Conservation (phyloP, 2,888 invertebrate species). For the Tipula vernalis region DNA sequence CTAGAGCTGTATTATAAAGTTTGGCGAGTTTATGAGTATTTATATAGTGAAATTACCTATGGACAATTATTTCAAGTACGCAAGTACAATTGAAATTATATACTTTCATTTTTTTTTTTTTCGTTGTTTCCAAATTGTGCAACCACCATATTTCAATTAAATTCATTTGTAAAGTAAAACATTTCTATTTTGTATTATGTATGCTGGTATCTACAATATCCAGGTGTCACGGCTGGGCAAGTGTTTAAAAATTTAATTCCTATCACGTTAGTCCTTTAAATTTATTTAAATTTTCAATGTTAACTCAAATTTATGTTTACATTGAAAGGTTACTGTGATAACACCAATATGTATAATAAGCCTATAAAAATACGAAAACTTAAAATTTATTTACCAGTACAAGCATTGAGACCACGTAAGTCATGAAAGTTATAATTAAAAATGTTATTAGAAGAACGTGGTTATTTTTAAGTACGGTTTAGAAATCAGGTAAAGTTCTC, state of each 20-base stretch:
- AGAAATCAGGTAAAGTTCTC: background rate
- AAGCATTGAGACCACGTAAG: background rate
- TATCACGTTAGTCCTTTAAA: background rate
- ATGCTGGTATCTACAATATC: background rate
- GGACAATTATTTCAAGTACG: background rate
- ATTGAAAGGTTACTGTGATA: background rate
- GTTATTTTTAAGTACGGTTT: background rate
- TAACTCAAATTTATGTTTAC: background rate
- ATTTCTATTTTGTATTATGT: background rate
- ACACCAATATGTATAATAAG: background rate
- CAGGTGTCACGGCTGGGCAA: background rate
- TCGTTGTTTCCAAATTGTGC: background rate
- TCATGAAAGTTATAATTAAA: background rate
- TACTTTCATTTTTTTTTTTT: background rate
- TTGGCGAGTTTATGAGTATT: background rate
- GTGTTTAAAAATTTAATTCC: background rate
- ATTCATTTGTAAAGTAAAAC: background rate
- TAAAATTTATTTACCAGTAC: background rate
- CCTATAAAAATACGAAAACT: background rate
- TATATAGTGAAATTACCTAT: background rate
- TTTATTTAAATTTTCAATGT: background rate
- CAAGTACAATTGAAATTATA: background rate
- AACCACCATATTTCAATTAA: background rate
- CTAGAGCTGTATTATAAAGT: background rate
- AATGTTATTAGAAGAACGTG: background rate